These are phyloP conservation scores for Anaspis maculata DNA, from an alignment of 2,888 invertebrate species.

Conservation along the genomic window DNA sequence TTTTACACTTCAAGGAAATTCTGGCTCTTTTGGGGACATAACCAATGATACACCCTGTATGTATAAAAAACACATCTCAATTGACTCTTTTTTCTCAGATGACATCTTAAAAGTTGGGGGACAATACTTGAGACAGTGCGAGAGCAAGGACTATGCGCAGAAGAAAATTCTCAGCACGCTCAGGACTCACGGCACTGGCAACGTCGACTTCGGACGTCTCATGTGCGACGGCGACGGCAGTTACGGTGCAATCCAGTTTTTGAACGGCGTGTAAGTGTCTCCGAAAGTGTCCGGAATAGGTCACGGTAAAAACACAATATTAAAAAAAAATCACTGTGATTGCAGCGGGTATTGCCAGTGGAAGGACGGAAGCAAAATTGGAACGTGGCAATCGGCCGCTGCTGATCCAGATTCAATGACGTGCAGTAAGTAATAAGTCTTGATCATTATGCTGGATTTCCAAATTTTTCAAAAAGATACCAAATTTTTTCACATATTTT, in stretches of 20 bases:
- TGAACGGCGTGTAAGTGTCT: conserved; percentile 48
- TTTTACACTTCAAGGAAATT: too few species aligned
- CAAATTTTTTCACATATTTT: too few species aligned
- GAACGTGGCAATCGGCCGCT: conserved; percentile 50
- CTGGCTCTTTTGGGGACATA: too few species aligned
- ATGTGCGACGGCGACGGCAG: conserved; percentile 60
- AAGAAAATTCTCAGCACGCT: conserved; percentile 47
- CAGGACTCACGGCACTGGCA: conserved; percentile 50
- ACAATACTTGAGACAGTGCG: conserved; percentile 58
- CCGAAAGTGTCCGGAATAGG: too few species aligned
- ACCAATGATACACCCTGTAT: too few species aligned
- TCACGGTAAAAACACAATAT: too few species aligned
- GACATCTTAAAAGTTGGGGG: too few species aligned
- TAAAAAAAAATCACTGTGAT: too few species aligned
- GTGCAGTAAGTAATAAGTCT: too few species aligned
- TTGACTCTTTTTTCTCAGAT: conserved; percentile 1
- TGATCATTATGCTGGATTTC: too few species aligned
- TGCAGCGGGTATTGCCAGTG: conserved; percentile 53
- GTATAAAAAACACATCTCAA: conserved; percentile 27
- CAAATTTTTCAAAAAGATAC: too few species aligned
- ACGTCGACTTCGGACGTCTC: conserved; percentile 45
- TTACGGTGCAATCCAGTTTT: conserved; percentile 50
- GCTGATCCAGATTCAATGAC: too few species aligned
- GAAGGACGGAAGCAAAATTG: conserved; percentile 50
- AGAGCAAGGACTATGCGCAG: conserved; percentile 53